Evolutionary conservation across 2,888 invertebrate species (phyloP), one percentile per base, ranked within the genome.

Genomic region (Heliconius charithonia): DNA sequence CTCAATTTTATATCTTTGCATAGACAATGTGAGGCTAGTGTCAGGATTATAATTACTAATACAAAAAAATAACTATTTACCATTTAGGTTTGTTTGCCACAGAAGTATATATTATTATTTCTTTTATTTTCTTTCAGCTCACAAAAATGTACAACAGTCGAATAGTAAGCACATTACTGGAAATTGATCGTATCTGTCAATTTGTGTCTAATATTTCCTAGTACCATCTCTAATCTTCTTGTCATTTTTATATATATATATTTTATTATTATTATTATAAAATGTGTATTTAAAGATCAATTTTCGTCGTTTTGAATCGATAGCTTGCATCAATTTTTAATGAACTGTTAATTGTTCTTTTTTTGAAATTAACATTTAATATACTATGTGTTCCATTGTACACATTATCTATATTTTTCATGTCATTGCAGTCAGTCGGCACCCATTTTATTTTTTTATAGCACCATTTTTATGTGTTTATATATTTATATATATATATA

Each of bases 81-180:
- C n/a, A 56, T 74, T 27, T 63, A 45, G 25, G n/a, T 74, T 81
- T 63, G 81, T 81, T 82, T 82, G 83, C 77, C 85, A 83, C 62
- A 83, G 13, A 56, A n/a, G 83, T 85, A 86, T 85, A 86, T 83
- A 83, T 86, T 79, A 85, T 82, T 86, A 86, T 86, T 86, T 41
- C 1, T 69, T 85, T 88, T 90, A 86, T 92, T 88, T 92, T 89
- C 29, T 95, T 95, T 92, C 95, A 95, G 95, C 94, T 94, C 88
- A 88, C 93, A 89, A 93, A 94, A 92, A 91, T 93, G 90, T 94
- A 94, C 94, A 89, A 89, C 94, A 88, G 90, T 86, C 91, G 92
- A 92, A 94, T 93, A 89, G 94, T 94, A 94, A 95, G 94, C 86
- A 89, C 86, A 85, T 88, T 84, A 78, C 70, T 66, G 66, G 59